Percentiles rank a stretch among this genome's conserved stretches.
Conservation (phyloP, 2,113 vertebrate genomes). For the Prinia subflava region DNA sequence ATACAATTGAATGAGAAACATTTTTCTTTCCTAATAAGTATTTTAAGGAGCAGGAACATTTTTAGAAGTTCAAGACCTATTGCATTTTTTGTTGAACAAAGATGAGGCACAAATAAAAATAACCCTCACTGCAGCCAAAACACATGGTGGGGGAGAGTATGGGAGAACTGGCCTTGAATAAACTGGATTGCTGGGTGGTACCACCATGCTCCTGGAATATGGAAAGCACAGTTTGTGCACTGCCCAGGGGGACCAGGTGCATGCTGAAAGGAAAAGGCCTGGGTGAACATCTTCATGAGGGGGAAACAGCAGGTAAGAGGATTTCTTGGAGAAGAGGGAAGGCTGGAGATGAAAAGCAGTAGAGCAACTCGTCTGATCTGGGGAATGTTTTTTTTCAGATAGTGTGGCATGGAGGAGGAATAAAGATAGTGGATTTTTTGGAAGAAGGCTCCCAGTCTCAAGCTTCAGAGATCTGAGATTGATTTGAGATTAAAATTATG, state of each 20-base stretch:
- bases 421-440: neutral
- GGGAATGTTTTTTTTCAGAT: neutral
- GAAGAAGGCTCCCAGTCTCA: neutral
- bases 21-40: neutral
- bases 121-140: neutral
- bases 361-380: neutral
- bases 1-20: neutral
- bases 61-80: neutral
- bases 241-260: neutral
- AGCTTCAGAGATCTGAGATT: neutral
- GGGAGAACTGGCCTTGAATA: neutral
- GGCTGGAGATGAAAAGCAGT: neutral
- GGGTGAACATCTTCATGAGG: neutral
- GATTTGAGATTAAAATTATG: neutral
- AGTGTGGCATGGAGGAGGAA: neutral
- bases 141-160: neutral
- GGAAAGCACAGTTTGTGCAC: neutral
- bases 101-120: neutral
- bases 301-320: neutral
- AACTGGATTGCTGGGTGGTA: neutral
- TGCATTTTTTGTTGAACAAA: neutral
- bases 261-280: neutral
- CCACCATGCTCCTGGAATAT: neutral
- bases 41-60: neutral
- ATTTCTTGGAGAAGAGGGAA: neutral